Percentiles rank a stretch among this genome's conserved stretches.
phyloP scores from a whole-genome alignment of 2,113 vertebrate species.

The Chloroceryle aenea region DNA sequence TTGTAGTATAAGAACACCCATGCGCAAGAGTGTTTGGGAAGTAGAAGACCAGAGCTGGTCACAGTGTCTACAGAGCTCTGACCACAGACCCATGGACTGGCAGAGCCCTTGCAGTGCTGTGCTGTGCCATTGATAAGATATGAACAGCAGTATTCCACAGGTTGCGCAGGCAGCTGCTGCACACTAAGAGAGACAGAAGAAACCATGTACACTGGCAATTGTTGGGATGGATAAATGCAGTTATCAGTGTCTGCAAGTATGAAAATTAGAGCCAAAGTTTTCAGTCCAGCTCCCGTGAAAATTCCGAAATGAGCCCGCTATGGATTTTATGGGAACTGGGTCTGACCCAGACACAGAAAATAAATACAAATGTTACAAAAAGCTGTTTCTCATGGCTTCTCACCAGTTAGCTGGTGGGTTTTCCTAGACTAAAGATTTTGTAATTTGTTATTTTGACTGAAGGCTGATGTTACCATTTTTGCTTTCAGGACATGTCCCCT shows the following conservation, averaged over 20 bases:
- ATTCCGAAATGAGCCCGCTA: not conserved
- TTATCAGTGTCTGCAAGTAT: not conserved
- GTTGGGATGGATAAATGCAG: not conserved
- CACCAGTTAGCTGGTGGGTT: not conserved
- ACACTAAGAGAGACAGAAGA: not conserved
- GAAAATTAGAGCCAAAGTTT: not conserved
- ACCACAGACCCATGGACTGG: not conserved
- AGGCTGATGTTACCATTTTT: not conserved
- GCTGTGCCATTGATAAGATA: not conserved
- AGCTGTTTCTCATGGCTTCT: not conserved
- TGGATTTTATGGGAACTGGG: not conserved
- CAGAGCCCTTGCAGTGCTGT: not conserved
- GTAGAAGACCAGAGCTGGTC: not conserved
- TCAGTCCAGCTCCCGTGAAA: not conserved
- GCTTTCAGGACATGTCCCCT: not conserved
- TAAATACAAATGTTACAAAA: not conserved
- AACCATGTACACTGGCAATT: not conserved
- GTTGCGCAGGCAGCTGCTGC: not conserved
- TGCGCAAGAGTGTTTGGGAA: not conserved
- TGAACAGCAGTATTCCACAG: not conserved
- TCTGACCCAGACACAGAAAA: not conserved
- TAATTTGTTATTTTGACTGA: not conserved
- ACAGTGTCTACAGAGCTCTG: not conserved
- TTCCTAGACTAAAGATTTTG: not conserved
- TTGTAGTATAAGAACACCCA: not conserved